Percentiles rank a stretch among this genome's conserved stretches.
Conservation (phyloP, 1,140 invertebrate species). For the Agraylea sexmaculata region DNA sequence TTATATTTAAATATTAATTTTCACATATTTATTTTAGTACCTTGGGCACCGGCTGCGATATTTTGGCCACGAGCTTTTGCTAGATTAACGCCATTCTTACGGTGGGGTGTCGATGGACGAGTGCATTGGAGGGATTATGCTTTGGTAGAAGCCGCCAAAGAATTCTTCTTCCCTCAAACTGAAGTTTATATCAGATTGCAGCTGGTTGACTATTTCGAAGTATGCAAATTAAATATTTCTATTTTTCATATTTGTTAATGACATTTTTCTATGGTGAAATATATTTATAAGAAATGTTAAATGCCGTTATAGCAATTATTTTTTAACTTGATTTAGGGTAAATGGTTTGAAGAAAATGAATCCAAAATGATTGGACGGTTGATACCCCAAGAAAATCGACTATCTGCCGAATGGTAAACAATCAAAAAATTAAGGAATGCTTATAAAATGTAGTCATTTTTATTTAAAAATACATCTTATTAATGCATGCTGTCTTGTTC, state of each 20-base stretch:
- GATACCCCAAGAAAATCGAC: constrained; percentile 40
- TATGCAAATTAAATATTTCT: constrained; percentile 16
- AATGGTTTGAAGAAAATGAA: constrained; percentile 41
- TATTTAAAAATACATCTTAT: not conserved
- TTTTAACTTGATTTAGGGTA: constrained; percentile 44
- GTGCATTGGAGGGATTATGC: constrained; percentile 52
- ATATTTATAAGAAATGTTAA: no score
- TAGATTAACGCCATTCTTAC: constrained; percentile 52
- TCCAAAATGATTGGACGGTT: constrained; percentile 38
- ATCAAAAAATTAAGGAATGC: not conserved
- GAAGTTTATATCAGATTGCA: constrained; percentile 32
- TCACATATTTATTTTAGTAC: constrained; percentile 30
- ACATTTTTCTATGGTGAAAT: not conserved
- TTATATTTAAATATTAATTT: constrained; percentile 3
- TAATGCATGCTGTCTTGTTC: no score
- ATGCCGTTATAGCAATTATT: no score
- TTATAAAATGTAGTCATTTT: not conserved
- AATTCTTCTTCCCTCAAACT: constrained; percentile 41
- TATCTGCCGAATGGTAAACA: constrained; percentile 34
- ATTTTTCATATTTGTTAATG: constrained; percentile 2
- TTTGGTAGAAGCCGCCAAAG: constrained; percentile 41
- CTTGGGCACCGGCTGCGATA: constrained; percentile 52
- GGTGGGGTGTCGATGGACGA: constrained; percentile 49
- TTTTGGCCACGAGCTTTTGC: constrained; percentile 55
- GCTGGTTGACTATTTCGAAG: constrained; percentile 47